Base-by-base conservation (phyloP, 2,888 invertebrate species). In the Synanthedon myopaeformis region DNA sequence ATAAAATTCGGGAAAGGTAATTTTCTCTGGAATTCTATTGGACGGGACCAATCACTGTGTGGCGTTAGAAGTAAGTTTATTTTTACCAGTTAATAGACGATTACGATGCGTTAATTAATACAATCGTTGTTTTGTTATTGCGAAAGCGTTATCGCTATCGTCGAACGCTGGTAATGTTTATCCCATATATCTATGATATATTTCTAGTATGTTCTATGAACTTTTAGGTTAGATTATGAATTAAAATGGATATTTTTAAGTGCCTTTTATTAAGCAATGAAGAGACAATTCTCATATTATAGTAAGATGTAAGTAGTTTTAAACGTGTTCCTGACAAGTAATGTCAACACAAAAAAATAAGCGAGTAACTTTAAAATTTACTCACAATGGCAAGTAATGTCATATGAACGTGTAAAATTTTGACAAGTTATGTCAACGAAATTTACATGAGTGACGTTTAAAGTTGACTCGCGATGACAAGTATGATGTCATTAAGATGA, bases 151-250 rank as follows among this genome's bases (percentile, higher is more conserved):
- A 63, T 76, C 72, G 74, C 61, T 52, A 5, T 59, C 65, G 76
- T 76, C 68, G 83, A 85, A 85, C 89, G 87, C 88, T 89, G 90
- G 92, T 92, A 92, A 92, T 91, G 91, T 91, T 94, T 93, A 92
- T 93, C 94, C 94, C 94, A 96, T 96, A 96, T 96, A 96, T 96
- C 96, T 94, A 96, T 96, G 96, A 96, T 96, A 96, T 96, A 96
- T 96, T 92, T 91, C 88, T 89, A 89, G 96, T 96, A 96, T 93
- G 96, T 96, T 96, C 96, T 95, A 93, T 96, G 96, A 96, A 96
- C 96, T 81, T 77, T 74, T 85, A 85, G 79, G 51, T 72, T 61
- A 52, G 54, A 74, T 76, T 79, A 75, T 49, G 85, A 76, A 61
- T 57, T 84, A 80, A 85, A 83, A 17, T 53, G 2, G 13, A 51